A percentile compares a stretch with the other conserved stretches of the same genome.
Evolutionary conservation across 2,888 invertebrate species (phyloP).

Genomic region (Lycophotia porphyrea): DNA sequence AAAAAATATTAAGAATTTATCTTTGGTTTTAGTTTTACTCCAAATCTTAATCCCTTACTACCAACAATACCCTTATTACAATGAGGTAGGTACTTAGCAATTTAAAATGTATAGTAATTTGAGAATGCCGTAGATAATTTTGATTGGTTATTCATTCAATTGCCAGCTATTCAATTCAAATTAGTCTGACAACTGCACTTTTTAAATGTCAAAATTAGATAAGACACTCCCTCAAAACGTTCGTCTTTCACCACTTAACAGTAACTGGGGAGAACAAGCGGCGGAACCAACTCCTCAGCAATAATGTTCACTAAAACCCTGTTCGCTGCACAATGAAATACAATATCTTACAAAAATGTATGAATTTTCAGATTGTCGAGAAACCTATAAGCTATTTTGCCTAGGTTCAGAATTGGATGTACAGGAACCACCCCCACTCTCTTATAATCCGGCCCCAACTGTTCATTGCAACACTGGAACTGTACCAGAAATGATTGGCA

Average conservation of each 20-base stretch:
- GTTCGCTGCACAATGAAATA: neutral
- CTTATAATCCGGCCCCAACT: neutral
- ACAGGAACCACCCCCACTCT: conserved; percentile 18
- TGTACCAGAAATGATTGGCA: neutral
- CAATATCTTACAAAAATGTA: conserved; percentile 6
- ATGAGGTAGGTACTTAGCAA: neutral
- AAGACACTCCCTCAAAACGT: neutral
- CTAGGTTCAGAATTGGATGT: conserved; percentile 60
- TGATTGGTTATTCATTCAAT: neutral
- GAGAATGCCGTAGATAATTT: neutral
- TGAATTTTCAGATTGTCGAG: conserved; percentile 67
- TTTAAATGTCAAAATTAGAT: neutral
- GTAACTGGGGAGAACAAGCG: neutral
- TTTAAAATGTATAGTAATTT: neutral
- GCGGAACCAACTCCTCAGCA: neutral
- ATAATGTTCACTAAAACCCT: neutral
- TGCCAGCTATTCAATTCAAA: neutral
- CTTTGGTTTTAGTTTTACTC: conserved; percentile 73
- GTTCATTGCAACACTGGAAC: neutral
- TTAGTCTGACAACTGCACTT: neutral
- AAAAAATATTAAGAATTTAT: conserved; percentile 16
- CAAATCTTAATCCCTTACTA: conserved; percentile 51
- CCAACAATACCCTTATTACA: neutral
- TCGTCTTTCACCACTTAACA: neutral
- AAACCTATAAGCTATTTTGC: conserved; percentile 73